phyloP scores from a whole-genome alignment of 37 sponge, comb jelly and placozoan species.

The Lycopodina hypogea region DNA sequence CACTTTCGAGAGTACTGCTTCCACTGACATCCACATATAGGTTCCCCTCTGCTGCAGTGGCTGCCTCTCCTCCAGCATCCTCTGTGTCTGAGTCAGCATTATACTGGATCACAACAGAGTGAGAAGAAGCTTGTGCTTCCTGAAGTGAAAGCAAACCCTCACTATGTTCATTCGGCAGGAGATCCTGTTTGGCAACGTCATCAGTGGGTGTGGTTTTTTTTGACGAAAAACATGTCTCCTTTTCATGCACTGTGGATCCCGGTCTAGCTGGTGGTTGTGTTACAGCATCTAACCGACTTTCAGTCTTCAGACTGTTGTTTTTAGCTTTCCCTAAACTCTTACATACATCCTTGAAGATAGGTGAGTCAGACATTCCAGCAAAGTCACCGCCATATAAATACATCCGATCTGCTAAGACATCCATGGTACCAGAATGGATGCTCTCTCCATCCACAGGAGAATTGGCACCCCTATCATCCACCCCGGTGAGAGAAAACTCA shows the following conservation, averaged over 20 bases:
- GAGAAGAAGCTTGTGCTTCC: no score
- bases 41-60: no score
- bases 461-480: background rate
- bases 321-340: background rate
- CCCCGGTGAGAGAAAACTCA: constrained; percentile 17
- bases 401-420: background rate
- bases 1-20: no score
- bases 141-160: no score
- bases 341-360: background rate
- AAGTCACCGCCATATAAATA: background rate
- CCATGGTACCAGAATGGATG: background rate
- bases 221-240: background rate
- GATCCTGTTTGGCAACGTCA: no score
- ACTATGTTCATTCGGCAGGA: no score
- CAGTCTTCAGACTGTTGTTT: no score
- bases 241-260: background rate
- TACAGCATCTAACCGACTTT: no score
- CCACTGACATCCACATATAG: no score
- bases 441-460: constrained; percentile 4
- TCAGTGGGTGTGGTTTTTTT: background rate
- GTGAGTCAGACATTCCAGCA: background rate
- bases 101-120: background rate
- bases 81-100: constrained; percentile 18
- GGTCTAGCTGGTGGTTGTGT: no score
- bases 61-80: background rate